Evolutionary conservation across 2,113 vertebrate genomes (phyloP).

Genomic region (Callospermophilus lateralis): DNA sequence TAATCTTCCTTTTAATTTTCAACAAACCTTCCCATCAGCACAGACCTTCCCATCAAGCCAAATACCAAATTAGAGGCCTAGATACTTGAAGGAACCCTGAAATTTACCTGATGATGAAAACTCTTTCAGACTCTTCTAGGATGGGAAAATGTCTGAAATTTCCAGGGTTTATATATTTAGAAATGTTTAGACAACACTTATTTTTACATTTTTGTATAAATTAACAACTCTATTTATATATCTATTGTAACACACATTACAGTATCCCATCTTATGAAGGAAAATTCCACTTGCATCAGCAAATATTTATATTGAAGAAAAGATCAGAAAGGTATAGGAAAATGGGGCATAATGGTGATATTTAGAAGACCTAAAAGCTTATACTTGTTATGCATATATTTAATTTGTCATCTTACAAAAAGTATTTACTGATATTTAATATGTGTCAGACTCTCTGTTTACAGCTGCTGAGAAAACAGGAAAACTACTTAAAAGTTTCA

Average conservation of each 20-base stretch:
- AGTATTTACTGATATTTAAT: neutral
- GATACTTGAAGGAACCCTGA: neutral
- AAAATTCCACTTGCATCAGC: neutral
- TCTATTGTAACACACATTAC: neutral
- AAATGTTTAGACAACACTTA: neutral
- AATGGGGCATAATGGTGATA: neutral
- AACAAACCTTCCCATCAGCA: no score
- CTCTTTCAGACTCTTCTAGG: neutral
- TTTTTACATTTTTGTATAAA: neutral
- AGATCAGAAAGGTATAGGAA: neutral
- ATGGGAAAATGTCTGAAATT: neutral
- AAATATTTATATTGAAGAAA: neutral
- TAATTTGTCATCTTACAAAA: neutral
- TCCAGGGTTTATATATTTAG: neutral
- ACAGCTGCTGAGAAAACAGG: neutral
- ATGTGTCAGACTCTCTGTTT: neutral
- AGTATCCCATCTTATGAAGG: neutral
- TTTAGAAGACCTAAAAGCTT: neutral
- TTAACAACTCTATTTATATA: neutral
- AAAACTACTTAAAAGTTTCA: neutral
- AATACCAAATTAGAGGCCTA: neutral
- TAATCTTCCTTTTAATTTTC: neutral
- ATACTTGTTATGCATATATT: neutral
- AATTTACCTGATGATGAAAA: neutral
- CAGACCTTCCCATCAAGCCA: neutral